Percentiles rank a stretch among this genome's conserved stretches.
Evolutionary conservation across 2,113 vertebrate genomes (phyloP).

Genomic region (Sebastes fasciatus): DNA sequence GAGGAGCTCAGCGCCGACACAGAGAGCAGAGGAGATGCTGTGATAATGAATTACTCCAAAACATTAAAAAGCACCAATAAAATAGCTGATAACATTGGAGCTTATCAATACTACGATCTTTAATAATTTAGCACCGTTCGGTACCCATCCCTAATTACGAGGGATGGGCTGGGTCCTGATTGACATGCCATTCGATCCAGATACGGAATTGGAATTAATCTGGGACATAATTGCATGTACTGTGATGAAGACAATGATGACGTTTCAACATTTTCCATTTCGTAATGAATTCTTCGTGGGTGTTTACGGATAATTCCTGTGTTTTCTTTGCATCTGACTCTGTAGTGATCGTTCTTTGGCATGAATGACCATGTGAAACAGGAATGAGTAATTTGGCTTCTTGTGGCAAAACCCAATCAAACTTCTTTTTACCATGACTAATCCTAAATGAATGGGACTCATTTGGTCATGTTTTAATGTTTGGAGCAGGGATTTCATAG

Average conservation of each 20-base stretch:
- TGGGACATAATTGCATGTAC: neutral
- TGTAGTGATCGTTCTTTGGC: constrained; percentile 34
- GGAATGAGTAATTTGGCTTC: constrained; percentile 47
- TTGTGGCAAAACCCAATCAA: constrained; percentile 20
- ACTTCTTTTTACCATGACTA: constrained; percentile 40
- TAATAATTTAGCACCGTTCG: too few species aligned
- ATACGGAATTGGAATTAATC: neutral
- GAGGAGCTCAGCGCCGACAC: too few species aligned
- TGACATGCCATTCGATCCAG: too few species aligned
- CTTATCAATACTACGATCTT: too few species aligned
- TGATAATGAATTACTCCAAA: too few species aligned
- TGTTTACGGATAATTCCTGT: constrained; percentile 2
- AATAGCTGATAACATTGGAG: too few species aligned
- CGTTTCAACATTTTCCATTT: constrained; percentile 8
- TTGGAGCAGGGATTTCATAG: constrained; percentile 19
- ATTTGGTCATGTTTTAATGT: constrained; percentile 15
- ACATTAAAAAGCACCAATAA: too few species aligned
- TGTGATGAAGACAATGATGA: neutral
- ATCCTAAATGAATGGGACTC: constrained; percentile 37
- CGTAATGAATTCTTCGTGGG: neutral
- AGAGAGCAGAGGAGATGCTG: too few species aligned
- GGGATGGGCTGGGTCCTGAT: too few species aligned
- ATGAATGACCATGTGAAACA: constrained; percentile 12
- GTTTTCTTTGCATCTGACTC: constrained; percentile 34
- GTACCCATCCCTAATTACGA: too few species aligned